Evolutionary conservation across 2,797 vertebrate species (phyloP).

Genomic region (Fundulus diaphanus): DNA sequence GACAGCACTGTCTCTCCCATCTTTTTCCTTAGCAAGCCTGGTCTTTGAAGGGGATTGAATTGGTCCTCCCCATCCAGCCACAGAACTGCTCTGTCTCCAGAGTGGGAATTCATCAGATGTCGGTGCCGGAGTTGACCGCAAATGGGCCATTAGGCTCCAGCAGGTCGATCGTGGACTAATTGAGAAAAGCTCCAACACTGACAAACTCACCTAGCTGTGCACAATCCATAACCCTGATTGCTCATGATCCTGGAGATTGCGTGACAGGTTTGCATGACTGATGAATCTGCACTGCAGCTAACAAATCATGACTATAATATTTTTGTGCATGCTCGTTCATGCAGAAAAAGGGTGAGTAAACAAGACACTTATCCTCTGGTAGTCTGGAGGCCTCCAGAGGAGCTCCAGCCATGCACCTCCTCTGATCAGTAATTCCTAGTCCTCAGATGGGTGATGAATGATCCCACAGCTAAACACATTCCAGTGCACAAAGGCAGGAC

Average conservation of each 20-base stretch:
- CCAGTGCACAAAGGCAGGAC: conserved; percentile 16
- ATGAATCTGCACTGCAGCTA: conserved; percentile 31
- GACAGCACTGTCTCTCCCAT: conserved; percentile 26
- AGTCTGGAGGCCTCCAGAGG: conserved; percentile 39
- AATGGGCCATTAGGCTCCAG: conserved; percentile 65
- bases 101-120: conserved; percentile 63
- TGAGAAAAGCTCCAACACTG: conserved; percentile 51
- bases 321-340: conserved; percentile 19
- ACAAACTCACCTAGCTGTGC: conserved; percentile 36
- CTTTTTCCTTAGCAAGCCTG: conserved; percentile 26
- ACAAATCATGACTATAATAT: conserved; percentile 29
- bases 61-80: conserved; percentile 23
- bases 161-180: conserved; percentile 76
- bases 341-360: conserved; percentile 19
- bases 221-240: conserved; percentile 54
- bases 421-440: conserved; percentile 26
- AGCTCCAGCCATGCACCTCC: conserved; percentile 8
- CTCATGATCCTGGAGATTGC: conserved; percentile 40
- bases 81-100: conserved; percentile 26
- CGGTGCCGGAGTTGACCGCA: conserved; percentile 26
- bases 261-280: conserved; percentile 48
- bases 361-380: conserved; percentile 31
- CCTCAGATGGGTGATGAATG: conserved; percentile 48
- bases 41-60: conserved; percentile 67
- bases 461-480: conserved; percentile 34